phyloP scores from a whole-genome alignment of 1,140 invertebrate species.

The Aporrectodea caliginosa region DNA sequence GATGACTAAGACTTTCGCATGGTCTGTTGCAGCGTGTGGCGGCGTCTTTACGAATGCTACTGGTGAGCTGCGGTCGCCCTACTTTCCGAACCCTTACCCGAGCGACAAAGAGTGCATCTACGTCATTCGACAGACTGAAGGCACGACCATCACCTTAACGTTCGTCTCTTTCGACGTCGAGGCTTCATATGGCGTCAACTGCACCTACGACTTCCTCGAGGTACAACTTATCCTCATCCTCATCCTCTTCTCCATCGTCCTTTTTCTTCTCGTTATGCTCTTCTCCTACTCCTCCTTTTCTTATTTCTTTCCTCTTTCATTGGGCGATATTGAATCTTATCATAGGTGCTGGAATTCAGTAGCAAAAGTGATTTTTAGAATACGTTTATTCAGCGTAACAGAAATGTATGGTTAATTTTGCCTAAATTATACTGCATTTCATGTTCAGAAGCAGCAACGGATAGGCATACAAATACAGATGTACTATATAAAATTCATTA shows the following conservation, averaged over 20 bases:
- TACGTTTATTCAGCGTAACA: background rate
- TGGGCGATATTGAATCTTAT: too few relatives aligned
- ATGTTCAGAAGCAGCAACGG: too few relatives aligned
- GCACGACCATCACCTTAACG: constrained; percentile 69
- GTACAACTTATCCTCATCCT: too few relatives aligned
- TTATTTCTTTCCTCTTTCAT: too few relatives aligned
- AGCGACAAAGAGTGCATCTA: constrained; percentile 91
- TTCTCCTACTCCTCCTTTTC: too few relatives aligned
- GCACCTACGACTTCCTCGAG: constrained; percentile 89
- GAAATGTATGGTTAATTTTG: too few relatives aligned
- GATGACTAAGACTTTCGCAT: constrained; percentile 22
- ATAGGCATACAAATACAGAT: too few relatives aligned
- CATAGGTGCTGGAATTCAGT: background rate
- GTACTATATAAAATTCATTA: too few relatives aligned
- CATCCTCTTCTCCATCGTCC: too few relatives aligned
- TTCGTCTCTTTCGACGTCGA: constrained; percentile 62
- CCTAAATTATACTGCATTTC: too few relatives aligned
- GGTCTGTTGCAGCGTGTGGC: constrained; percentile 53
- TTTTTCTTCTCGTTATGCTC: too few relatives aligned
- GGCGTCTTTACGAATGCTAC: constrained; percentile 46
- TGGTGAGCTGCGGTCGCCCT: constrained; percentile 62
- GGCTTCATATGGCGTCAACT: constrained; percentile 77
- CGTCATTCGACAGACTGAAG: constrained; percentile 79
- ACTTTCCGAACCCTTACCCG: constrained; percentile 91
- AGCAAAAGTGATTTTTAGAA: background rate